Base-by-base conservation (phyloP, 2,888 invertebrate species). In the Pharmacophagus antenor region DNA sequence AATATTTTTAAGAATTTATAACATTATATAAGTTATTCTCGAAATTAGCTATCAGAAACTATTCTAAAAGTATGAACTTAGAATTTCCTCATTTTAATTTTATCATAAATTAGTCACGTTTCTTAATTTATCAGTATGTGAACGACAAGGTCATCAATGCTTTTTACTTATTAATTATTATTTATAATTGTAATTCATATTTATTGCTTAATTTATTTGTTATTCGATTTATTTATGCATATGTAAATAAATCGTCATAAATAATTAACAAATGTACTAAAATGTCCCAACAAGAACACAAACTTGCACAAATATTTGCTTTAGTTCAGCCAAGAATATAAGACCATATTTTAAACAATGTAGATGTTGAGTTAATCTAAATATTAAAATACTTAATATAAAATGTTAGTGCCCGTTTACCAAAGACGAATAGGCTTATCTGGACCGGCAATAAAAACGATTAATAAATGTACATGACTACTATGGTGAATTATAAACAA, bases 401-500 rank as follows among this genome's bases (percentile, higher is more conserved):
- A 8, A 31, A 27, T 31, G 21, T 15, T 12, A 15, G 21, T 47
- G 21, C 4, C 46, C 4, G 20, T 41, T 22, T 12, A 31, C 1
- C 10, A 15, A 31, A 31, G 10, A 31, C 12, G 31, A 31, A 31
- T 41, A 44, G 20, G 20, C 44, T 56, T 42, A 56, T 50, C 50
- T 44, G 52, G 22, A 21, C n/a, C 50, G 27, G 17, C 25, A 47
- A 44, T 46, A 56, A 56, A 56, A 51, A 51, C 23, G 48, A 61
- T 56, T 56, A 61, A 20, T 56, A 46, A 53, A 47, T 44, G 31
- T 44, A 46, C n/a, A n/a, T n/a, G 18, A 48, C 56, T 50, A 55
- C 47, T 53, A 63, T 63, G 55, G 47, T 50, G 55, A 63, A 65
- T 66, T 56, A 56, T 63, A 65, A 67, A 63, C 62, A 64, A 66